These are phyloP conservation scores for Camponotus fellah DNA, from an alignment of 2,888 invertebrate species.

Conservation along the genomic window DNA sequence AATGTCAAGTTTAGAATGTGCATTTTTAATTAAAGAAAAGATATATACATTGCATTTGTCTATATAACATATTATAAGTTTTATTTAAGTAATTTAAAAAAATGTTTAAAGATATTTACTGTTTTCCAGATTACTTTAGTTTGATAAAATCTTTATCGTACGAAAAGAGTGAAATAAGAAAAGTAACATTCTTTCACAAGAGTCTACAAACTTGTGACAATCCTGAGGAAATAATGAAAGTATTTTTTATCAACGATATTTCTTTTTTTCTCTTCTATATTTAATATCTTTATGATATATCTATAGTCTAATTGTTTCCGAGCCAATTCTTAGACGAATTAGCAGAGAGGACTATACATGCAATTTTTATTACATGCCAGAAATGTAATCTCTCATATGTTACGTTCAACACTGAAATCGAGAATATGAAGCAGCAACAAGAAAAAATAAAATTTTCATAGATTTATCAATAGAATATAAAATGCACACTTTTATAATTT, in stretches of 20 bases:
- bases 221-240: neutral
- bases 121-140: neutral
- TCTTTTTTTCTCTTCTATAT: neutral
- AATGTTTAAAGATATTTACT: neutral
- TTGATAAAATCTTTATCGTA: neutral
- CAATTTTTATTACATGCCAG: neutral
- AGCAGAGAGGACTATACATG: neutral
- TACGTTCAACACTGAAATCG: neutral
- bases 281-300: neutral
- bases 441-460: neutral
- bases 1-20: conserved; percentile 51
- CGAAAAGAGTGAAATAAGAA: neutral
- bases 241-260: neutral
- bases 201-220: conserved; percentile 3
- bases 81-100: neutral
- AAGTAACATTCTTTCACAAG: neutral
- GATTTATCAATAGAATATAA: neutral
- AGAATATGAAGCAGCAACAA: neutral
- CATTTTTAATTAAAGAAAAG: conserved; percentile 43
- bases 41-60: neutral
- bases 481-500: neutral
- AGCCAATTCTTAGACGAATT: neutral
- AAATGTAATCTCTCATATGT: neutral
- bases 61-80: neutral
- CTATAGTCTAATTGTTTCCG: neutral